phyloP scores from a whole-genome alignment of 2,797 vertebrate genomes.

The Macroramphosus scolopax region DNA sequence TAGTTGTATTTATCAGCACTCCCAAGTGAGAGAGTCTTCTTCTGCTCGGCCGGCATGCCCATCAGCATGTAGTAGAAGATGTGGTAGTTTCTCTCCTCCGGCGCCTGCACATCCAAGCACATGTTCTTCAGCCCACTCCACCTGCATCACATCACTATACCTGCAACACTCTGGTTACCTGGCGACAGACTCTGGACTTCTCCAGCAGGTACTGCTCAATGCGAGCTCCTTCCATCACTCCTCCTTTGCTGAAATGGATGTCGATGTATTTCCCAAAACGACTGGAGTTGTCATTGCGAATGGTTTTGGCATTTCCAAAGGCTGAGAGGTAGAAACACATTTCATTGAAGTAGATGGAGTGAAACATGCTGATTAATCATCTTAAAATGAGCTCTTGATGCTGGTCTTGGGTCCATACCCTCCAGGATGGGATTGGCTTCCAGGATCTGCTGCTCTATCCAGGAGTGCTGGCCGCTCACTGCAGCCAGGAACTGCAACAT shows the following conservation, averaged over 20 bases:
- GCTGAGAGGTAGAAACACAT: slow-evolving; percentile 69
- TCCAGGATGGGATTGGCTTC: slow-evolving; percentile 96
- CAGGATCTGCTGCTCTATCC: slow-evolving; percentile 96
- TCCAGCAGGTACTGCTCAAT: slow-evolving; percentile 96
- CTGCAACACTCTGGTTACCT: slow-evolving; percentile 78
- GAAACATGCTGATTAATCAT: neutral
- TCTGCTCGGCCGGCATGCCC: slow-evolving; percentile 91
- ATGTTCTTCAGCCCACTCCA: slow-evolving; percentile 1
- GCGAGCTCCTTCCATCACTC: slow-evolving; percentile 88
- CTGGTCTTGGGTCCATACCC: slow-evolving; percentile 73
- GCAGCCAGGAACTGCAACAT: slow-evolving; percentile 93
- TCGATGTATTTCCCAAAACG: slow-evolving; percentile 98
- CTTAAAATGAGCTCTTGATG: neutral
- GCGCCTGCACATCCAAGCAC: slow-evolving; percentile 73
- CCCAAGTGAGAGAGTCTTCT: slow-evolving; percentile 86
- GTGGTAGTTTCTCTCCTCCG: slow-evolving; percentile 94
- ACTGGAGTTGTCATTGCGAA: slow-evolving; percentile 96
- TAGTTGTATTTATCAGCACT: slow-evolving; percentile 87
- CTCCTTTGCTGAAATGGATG: slow-evolving; percentile 83
- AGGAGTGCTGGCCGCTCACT: slow-evolving; percentile 91
- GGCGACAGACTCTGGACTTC: slow-evolving; percentile 94
- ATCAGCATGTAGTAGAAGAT: slow-evolving; percentile 96
- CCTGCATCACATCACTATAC: too few relatives aligned
- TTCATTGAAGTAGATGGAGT: neutral
- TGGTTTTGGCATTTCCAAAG: slow-evolving; percentile 96